Base-by-base conservation (phyloP, 2,888 invertebrate species). In the Lasioglossum calceatum region DNA sequence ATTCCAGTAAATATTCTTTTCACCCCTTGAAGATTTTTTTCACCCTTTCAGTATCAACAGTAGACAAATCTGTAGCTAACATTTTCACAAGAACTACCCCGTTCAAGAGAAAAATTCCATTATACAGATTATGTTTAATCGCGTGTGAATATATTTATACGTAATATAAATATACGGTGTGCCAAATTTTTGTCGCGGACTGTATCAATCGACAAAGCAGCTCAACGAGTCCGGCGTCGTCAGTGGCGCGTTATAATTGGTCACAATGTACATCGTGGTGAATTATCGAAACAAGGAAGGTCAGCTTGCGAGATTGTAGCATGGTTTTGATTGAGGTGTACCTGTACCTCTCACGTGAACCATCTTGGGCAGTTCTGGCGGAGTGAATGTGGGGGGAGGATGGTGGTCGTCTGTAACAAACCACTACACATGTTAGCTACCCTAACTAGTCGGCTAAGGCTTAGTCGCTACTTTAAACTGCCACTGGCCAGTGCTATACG, bases 301-400 rank as follows among this genome's bases (percentile, higher is more conserved):
- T 89, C 92, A 94, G 93, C 92, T 94, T 94, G 93, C 93, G 93
- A 94, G 93, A 93, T 92, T 94, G 93, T 94, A 94, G 92, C 93
- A 93, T 93, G 93, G 93, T 92, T 93, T 94, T 93, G 93, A 93
- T 92, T 91, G 95, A 94, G 94, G 95, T 93, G 92, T 92, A 92
- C 94, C 95, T 95, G 95, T 97, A 98, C 98, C 98, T 98, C 98
- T 97, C 96, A 98, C 97, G 97, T 98, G 98, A 97, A 98, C 98
- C 98, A 98, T 98, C 98, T 99, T 99, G 97, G 98, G 98, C 97
- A 99, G 98, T 98, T 98, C 98, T 97, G 98, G 98, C 97, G 98
- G 98, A 97, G 98, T 99, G 97, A 98, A 98, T 97, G 98, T 98
- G 96, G 98, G 98, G 97, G 98, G 98, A 97, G 98, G 98, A 97